These are phyloP conservation scores for Prenolepis imparis DNA, from an alignment of 2,888 invertebrate genomes.

Conservation along the genomic window DNA sequence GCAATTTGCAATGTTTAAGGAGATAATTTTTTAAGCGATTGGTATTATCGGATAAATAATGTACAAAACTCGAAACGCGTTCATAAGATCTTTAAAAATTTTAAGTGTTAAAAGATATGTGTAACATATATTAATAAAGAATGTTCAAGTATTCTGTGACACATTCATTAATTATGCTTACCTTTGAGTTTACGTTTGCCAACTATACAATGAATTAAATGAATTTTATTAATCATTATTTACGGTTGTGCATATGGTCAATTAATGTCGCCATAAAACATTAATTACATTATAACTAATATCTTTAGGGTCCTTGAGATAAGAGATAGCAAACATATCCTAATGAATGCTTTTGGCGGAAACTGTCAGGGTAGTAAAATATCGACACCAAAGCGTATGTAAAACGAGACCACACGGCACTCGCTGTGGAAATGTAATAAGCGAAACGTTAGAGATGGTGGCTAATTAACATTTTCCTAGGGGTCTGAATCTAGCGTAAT, in stretches of 20 bases:
- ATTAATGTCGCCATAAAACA: slow-evolving; percentile 18
- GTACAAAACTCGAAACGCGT: background rate
- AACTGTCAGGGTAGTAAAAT: slow-evolving; percentile 30
- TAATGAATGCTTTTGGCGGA: slow-evolving; percentile 33
- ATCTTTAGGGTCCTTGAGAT: background rate
- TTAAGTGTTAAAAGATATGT: background rate
- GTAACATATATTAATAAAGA: background rate
- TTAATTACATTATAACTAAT: slow-evolving; percentile 19
- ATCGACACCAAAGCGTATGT: slow-evolving; percentile 6
- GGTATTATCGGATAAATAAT: background rate
- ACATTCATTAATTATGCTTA: slow-evolving; percentile 5
- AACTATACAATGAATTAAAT: background rate
- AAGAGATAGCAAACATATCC: slow-evolving; percentile 4
- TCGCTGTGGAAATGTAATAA: slow-evolving; percentile 24
- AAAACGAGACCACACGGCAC: slow-evolving; percentile 11
- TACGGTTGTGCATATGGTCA: background rate
- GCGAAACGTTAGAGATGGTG: slow-evolving; percentile 38
- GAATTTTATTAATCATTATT: slow-evolving; percentile 26
- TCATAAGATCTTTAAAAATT: background rate
- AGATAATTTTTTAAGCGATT: background rate
- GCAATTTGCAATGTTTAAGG: background rate
- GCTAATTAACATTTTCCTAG: slow-evolving; percentile 56
- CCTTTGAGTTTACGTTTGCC: background rate
- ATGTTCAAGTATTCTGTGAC: background rate
- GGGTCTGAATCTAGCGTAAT: slow-evolving; percentile 46